phyloP scores from a whole-genome alignment of 2,797 vertebrate genomes.

The Phoxinus dragarum region DNA sequence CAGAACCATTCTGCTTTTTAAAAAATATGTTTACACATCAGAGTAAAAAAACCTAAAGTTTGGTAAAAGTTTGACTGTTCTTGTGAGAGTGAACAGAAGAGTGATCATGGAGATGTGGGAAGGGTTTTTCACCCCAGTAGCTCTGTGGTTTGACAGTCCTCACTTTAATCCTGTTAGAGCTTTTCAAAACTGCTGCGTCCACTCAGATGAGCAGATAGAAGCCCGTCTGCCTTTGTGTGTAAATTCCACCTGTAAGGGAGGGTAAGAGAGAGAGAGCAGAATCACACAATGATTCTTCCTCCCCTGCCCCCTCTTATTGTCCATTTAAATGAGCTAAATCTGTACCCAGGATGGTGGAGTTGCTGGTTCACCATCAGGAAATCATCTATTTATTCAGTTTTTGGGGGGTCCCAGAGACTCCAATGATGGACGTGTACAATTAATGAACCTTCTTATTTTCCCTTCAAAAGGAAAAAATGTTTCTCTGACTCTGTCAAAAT shows the following conservation, averaged over 20 bases:
- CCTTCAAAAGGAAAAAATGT: neutral
- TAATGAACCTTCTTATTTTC: neutral
- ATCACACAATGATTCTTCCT: conserved; percentile 22
- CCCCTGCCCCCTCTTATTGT: conserved; percentile 59
- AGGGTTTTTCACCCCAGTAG: conserved; percentile 34
- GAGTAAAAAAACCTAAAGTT: neutral
- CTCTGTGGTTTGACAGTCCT: conserved; percentile 75
- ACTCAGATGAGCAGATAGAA: conserved; percentile 82
- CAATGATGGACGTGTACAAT: neutral
- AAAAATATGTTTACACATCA: neutral
- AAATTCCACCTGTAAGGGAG: conserved; percentile 71
- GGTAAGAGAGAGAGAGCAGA: conserved; percentile 41
- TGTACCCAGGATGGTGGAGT: conserved; percentile 53
- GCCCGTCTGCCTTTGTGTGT: conserved; percentile 77
- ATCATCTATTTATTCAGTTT: conserved; percentile 6
- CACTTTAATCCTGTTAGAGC: conserved; percentile 83
- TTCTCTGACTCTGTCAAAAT: conserved; percentile 1
- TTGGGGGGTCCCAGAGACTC: neutral
- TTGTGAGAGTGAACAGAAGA: neutral
- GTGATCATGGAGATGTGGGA: conserved; percentile 9
- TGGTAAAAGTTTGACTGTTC: neutral
- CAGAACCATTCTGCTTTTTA: no score
- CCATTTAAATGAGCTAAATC: conserved; percentile 72
- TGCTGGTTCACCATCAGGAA: neutral
- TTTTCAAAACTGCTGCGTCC: conserved; percentile 85